Evolutionary conservation across 2,797 vertebrate species (phyloP), one percentile per base, ranked within the genome.

Genomic region (Microcaecilia unicolor): DNA sequence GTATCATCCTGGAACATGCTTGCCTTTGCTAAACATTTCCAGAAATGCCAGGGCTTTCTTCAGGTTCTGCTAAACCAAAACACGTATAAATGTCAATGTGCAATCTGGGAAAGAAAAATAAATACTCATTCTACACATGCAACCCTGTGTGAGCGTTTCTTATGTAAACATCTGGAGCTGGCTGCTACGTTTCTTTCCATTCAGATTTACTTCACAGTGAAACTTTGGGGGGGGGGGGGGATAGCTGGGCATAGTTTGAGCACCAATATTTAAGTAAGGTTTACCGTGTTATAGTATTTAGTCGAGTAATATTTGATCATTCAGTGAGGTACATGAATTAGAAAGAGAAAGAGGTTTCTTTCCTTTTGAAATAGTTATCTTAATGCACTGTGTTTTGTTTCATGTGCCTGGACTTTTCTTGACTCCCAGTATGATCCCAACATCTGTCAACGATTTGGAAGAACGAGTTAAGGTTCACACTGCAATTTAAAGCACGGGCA

Each of bases 391-490:
- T 35, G 6, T 8, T 38, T 3, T 36, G 30, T 41, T 52, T 48
- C 47, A 34, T 31, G n/a, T 30, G 23, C 17, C 23, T 41, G 42
- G 38, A 34, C 25, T 49, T 56, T 40, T 30, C 44, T 47, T 47
- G 25, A 34, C 49, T 67, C 55, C 25, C 34, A 37, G 15, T 15
- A 39, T 36, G 38, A 31, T 37, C n/a, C 45, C 23, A 54, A 53
- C 51, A 68, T 64, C 51, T 74, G 66, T 68, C 44, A 65, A 31
- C 32, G 40, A 55, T 72, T 61, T 58, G 35, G 33, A 50, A 45
- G 41, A 54, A 60, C 37, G 61, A 61, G 26, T 25, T 40, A 37
- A 40, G n/a, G n/a, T 54, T 54, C 49, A 27, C 20, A 33, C 17
- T 21, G 8, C 33, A 8, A 37, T 41, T 51, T 47, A 37, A 15